Evolutionary conservation across 2,113 vertebrate genomes (phyloP), one percentile per base, ranked within the genome.

Genomic region (Tachysurus fulvidraco): DNA sequence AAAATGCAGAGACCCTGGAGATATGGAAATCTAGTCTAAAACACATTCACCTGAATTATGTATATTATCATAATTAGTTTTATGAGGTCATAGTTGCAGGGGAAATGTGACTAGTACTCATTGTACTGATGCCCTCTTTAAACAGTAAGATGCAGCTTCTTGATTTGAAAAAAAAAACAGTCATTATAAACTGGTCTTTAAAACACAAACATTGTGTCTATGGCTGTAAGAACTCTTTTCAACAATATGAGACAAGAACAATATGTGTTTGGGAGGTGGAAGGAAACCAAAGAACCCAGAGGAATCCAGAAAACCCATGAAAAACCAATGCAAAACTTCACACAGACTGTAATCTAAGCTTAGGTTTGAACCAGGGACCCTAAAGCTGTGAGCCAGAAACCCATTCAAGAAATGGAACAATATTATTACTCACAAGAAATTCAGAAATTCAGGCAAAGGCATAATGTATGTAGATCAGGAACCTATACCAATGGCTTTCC

Each of bases 11-110:
- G 92, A 92, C 92, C 93, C 94, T 92, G 92, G 95, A 93, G 95
- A 94, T 95, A 95, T 96, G 96, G 94, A 95, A 94, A 94, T 91
- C 54, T 62, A 71, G 71, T 4, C 94, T 93, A 94, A 93, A 93
- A 93, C 92, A 93, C 91, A 95, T 95, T 96, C 94, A 87, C 94
- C 87, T 91, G 84, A 87, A 89, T 88, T 88, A 84, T 83, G 85
- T 79, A 85, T 84, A 86, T 87, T 76, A 87, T 83, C 76, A 83
- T 79, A 85, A 87, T 89, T 76, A 57, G 80, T 64, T 83, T 87
- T 76, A 87, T 71, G 60, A 84, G 76, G 80, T 82, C 80, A 59
- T 62, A 81, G 83, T 25, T 71, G 62, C 74, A 86, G 65, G 62
- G 21, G 25, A 76, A 78, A 57, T 59, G n/a, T 59, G 54, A 83